A percentile compares a stretch with the other conserved stretches of the same genome.
Evolutionary conservation across 2,113 vertebrate genomes (phyloP).

Genomic region (Muntiacus muntjak): DNA sequence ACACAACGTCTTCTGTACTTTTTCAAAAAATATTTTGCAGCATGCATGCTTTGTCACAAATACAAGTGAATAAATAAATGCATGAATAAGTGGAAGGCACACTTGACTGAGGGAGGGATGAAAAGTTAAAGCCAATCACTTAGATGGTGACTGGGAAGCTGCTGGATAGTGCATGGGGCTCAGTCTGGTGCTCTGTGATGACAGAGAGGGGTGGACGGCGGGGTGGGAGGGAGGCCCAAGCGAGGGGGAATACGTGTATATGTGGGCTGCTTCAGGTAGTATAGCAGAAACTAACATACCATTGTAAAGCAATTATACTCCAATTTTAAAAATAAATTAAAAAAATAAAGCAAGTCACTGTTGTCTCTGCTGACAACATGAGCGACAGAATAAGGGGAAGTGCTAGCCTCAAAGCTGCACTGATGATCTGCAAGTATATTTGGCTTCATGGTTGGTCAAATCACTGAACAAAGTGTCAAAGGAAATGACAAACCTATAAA

Average conservation of each 20-base stretch:
- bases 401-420: neutral
- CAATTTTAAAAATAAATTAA: neutral
- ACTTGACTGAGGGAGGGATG: neutral
- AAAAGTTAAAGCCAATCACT: neutral
- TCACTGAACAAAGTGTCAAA: neutral
- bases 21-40: neutral
- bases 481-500: neutral
- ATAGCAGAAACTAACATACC: neutral
- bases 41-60: neutral
- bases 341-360: neutral
- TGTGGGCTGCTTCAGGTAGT: neutral
- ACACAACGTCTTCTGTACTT: neutral
- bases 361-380: neutral
- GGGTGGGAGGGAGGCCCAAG: neutral
- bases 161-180: neutral
- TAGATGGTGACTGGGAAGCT: neutral
- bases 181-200: neutral
- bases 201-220: rapidly evolving
- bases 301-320: neutral
- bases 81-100: neutral
- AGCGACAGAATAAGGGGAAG: neutral
- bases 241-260: neutral
- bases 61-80: neutral
- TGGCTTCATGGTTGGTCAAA: neutral
- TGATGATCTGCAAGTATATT: neutral